These are phyloP conservation scores for Bungarus multicinctus DNA, from an alignment of 2,113 vertebrate species.

Conservation along the genomic window DNA sequence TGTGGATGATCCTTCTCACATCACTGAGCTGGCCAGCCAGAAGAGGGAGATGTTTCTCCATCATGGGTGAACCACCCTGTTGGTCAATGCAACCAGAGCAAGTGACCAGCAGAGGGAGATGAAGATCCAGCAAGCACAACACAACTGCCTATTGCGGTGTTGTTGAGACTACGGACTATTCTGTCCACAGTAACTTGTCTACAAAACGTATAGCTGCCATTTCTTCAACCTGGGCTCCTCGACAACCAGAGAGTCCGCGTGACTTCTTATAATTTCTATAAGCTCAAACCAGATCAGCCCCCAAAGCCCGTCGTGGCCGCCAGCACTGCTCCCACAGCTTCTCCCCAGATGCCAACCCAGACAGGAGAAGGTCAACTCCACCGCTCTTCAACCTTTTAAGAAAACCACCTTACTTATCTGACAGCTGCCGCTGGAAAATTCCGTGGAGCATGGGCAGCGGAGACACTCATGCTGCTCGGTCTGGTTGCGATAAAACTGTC, in stretches of 20 bases:
- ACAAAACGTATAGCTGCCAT: background rate
- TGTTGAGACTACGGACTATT: background rate
- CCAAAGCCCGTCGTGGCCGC: background rate
- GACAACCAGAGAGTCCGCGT: background rate
- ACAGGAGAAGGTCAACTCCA: background rate
- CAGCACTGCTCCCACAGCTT: background rate
- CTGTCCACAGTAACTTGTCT: background rate
- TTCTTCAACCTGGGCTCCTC: background rate
- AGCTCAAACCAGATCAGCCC: background rate
- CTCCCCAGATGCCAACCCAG: background rate
- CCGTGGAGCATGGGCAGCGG: constrained; percentile 85
- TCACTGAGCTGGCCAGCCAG: background rate
- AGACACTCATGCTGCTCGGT: constrained; percentile 65
- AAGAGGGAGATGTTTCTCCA: background rate
- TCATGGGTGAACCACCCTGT: background rate
- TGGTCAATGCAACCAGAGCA: background rate
- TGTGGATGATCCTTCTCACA: background rate
- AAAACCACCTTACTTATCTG: constrained; percentile 73
- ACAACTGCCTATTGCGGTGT: background rate
- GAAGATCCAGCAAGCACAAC: background rate
- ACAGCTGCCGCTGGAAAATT: constrained; percentile 85
- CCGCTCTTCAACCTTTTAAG: background rate
- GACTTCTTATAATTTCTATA: background rate
- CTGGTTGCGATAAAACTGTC: constrained; percentile 73
- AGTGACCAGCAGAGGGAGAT: background rate